These are phyloP conservation scores for Torymus aiolomorphi DNA, from an alignment of 2,888 invertebrate genomes.

Conservation along the genomic window DNA sequence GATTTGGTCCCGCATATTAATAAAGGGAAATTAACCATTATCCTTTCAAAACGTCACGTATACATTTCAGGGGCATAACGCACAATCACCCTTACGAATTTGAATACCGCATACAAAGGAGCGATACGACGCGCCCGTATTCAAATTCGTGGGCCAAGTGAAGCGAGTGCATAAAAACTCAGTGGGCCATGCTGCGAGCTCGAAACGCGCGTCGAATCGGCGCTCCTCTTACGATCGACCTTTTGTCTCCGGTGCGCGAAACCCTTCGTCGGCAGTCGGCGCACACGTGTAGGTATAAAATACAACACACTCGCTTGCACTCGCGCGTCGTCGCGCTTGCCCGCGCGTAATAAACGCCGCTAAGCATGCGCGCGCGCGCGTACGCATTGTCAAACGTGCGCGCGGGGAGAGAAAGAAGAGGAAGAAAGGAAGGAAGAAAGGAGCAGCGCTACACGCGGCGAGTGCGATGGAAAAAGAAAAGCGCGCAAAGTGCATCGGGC, in stretches of 20 bases:
- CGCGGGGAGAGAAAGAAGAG: not conserved
- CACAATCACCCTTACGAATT: no score
- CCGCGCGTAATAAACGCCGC: slow-evolving; percentile 44
- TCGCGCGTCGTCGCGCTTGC: slow-evolving; percentile 33
- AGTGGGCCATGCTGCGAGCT: not conserved
- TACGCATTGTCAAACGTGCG: slow-evolving; percentile 24
- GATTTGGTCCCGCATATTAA: no score
- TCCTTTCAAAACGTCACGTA: no score
- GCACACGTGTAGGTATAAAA: no score
- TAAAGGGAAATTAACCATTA: no score
- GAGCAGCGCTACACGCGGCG: not conserved
- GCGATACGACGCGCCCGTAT: no score
- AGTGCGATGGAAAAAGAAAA: slow-evolving; percentile 3
- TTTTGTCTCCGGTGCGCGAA: no score
- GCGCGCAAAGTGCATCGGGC: not conserved
- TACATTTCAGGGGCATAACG: no score
- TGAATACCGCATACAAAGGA: no score
- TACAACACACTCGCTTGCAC: not conserved
- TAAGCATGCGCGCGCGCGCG: slow-evolving; percentile 8
- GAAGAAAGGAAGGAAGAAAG: slow-evolving; percentile 11
- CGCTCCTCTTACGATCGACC: no score
- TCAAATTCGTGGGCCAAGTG: not conserved
- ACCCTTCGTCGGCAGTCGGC: no score
- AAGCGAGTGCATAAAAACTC: not conserved
- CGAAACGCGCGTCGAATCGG: not conserved